Evolutionary conservation across 2,797 vertebrate genomes (phyloP), one percentile per base, ranked within the genome.

Genomic region (Adelosebastes latens): DNA sequence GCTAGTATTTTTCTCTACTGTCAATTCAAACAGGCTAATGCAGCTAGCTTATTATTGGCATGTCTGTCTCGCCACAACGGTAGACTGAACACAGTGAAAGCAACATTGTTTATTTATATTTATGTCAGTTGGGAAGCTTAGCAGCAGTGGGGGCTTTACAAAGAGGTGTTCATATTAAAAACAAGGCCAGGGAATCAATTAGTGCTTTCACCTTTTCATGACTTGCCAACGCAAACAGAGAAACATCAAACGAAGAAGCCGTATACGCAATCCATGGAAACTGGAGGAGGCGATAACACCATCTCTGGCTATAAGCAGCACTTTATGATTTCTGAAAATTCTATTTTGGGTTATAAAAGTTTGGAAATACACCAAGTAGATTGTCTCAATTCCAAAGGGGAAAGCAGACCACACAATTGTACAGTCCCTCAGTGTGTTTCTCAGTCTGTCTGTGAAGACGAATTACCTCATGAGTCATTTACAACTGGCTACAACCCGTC

Each of bases 1-100:
- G 93, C 95, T 96, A 96, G 95, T 97, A 96, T 96, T 97, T 97
- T 92, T 88, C 79, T 86, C 75, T 86, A 91, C 87, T 92, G 89
- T 94, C 90, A 90, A 81, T 92, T 89, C 77, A 90, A 88, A 81
- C 93, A 87, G 89, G 89, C 93, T 75, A 93, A 94, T 90, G 91
- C 93, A 95, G 92, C 87, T 90, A 92, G 90, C 85, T 90, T 90
- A 94, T 95, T 93, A 95, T 85, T 84, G 89, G 83, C 89, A 79
- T 85, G 77, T 89, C 93, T 93, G 77, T 89, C 93, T 93, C 89
- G 77, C 71, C 88, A 88, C 79, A 85, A 85, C 77, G 31, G 29
- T 83, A 70, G 83, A 80, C 56, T 49, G 65, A 88, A 67, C 75
- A 80, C 75, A 75, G 83, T 82, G 84, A 91, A 91, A 74, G 78